A percentile compares a stretch with the other conserved stretches of the same genome.
phyloP scores from a whole-genome alignment of 2,888 invertebrate species.

The Athalia circularis region DNA sequence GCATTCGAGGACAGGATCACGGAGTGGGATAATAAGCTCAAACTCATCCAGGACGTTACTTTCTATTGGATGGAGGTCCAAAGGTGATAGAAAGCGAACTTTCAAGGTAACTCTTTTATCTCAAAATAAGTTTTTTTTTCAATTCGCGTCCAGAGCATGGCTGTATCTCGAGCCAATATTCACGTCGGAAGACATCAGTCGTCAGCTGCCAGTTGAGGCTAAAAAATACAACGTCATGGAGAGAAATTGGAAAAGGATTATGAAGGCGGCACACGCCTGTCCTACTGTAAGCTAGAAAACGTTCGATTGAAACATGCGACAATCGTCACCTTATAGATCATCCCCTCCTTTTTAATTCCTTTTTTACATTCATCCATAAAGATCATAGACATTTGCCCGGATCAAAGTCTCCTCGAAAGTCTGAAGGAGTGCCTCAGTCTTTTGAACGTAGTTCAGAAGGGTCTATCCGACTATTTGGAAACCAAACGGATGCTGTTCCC shows the following conservation, averaged over 20 bases:
- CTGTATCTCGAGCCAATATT: slow-evolving; percentile 91
- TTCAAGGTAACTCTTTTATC: slow-evolving; percentile 47
- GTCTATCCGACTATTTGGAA: slow-evolving; percentile 86
- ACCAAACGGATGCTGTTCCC: slow-evolving; percentile 85
- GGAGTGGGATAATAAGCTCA: slow-evolving; percentile 84
- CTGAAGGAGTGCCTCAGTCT: slow-evolving; percentile 82
- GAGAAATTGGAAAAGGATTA: slow-evolving; percentile 86
- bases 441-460: slow-evolving; percentile 84
- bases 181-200: slow-evolving; percentile 86
- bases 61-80: slow-evolving; percentile 85
- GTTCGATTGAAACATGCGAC: neutral
- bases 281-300: slow-evolving; percentile 77
- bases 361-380: slow-evolving; percentile 62
- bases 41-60: slow-evolving; percentile 79
- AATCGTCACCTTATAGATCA: neutral
- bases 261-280: slow-evolving; percentile 82
- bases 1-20: slow-evolving; percentile 85
- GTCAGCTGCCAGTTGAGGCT: slow-evolving; percentile 85
- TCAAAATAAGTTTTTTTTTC: neutral
- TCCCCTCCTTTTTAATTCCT: neutral
- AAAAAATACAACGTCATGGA: slow-evolving; percentile 88
- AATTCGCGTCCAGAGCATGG: slow-evolving; percentile 80
- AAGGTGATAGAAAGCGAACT: slow-evolving; percentile 73
- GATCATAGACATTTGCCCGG: slow-evolving; percentile 81
- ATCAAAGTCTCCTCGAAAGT: slow-evolving; percentile 81